A percentile compares a stretch with the other conserved stretches of the same genome.
Conservation (phyloP, 2,113 vertebrate genomes). For the Stercorarius parasiticus region DNA sequence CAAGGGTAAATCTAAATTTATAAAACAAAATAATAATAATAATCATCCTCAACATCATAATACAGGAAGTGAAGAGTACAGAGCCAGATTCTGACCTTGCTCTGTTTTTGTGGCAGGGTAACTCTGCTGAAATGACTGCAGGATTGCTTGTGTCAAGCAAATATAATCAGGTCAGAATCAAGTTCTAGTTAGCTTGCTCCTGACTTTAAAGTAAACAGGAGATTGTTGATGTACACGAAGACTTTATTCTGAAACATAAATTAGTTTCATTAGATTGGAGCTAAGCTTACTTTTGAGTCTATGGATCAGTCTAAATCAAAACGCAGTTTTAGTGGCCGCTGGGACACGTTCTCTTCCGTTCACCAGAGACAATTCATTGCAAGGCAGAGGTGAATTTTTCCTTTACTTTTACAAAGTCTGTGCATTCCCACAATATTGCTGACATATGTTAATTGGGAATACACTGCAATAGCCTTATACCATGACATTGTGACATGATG, state of each 20-base stretch:
- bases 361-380: not conserved
- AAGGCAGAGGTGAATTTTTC: not conserved
- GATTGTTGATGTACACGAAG: not conserved
- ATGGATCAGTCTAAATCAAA: not conserved
- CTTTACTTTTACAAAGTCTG: not conserved
- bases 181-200: not conserved
- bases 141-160: not conserved
- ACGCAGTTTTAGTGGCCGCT: not conserved
- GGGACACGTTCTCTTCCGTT: not conserved
- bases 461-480: not conserved
- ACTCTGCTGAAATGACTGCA: not conserved
- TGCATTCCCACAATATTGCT: not conserved
- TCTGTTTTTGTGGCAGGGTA: not conserved
- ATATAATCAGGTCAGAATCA: not conserved
- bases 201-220: not conserved
- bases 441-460: not conserved
- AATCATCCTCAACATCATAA: not conserved
- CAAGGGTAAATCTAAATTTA: conserved; percentile 68
- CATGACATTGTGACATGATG: not conserved
- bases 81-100: not conserved
- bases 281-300: not conserved
- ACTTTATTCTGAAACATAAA: not conserved
- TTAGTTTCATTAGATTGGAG: not conserved
- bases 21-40: not conserved
- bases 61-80: not conserved